phyloP scores from a whole-genome alignment of 2,113 vertebrate species.

The Taurulus bubalis region DNA sequence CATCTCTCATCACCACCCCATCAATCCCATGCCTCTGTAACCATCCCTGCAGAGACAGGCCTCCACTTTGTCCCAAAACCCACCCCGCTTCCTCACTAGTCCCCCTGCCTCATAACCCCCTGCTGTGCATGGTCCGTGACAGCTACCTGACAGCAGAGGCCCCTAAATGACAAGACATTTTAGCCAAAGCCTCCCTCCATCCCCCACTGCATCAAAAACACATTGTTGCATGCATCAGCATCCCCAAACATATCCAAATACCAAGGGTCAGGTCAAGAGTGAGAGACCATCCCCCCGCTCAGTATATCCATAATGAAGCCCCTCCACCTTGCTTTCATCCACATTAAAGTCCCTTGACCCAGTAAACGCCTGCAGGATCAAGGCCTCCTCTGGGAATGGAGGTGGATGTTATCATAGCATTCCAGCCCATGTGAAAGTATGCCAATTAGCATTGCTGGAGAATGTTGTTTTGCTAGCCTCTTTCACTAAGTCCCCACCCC shows the following conservation, averaged over 20 bases:
- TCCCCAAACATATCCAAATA: slow-evolving; percentile 61
- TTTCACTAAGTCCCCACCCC: slow-evolving; percentile 48
- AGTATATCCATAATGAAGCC: slow-evolving; percentile 53
- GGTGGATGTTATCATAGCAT: slow-evolving; percentile 80
- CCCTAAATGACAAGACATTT: slow-evolving; percentile 62
- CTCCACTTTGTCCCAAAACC: slow-evolving; percentile 76
- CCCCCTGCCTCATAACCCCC: slow-evolving; percentile 38
- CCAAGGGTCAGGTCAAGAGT: slow-evolving; percentile 53
- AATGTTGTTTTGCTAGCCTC: slow-evolving; percentile 71
- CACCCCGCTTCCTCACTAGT: slow-evolving; percentile 36
- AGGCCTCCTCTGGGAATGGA: slow-evolving; percentile 66
- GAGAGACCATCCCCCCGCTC: slow-evolving; percentile 50
- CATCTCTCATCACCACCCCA: slow-evolving; percentile 84
- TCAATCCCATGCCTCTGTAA: slow-evolving; percentile 75
- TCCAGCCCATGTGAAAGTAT: slow-evolving; percentile 76
- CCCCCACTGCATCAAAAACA: slow-evolving; percentile 34
- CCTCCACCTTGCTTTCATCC: slow-evolving; percentile 71
- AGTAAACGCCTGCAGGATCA: slow-evolving; percentile 77
- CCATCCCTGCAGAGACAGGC: slow-evolving; percentile 77
- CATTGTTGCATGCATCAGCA: slow-evolving; percentile 28
- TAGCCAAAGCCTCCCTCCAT: slow-evolving; percentile 34
- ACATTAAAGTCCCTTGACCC: slow-evolving; percentile 72
- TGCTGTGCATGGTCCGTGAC: slow-evolving; percentile 59
- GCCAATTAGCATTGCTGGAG: slow-evolving; percentile 76
- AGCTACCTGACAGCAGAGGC: slow-evolving; percentile 66